phyloP scores from a whole-genome alignment of 2,888 invertebrate species.

The Hyppa rectilinea region DNA sequence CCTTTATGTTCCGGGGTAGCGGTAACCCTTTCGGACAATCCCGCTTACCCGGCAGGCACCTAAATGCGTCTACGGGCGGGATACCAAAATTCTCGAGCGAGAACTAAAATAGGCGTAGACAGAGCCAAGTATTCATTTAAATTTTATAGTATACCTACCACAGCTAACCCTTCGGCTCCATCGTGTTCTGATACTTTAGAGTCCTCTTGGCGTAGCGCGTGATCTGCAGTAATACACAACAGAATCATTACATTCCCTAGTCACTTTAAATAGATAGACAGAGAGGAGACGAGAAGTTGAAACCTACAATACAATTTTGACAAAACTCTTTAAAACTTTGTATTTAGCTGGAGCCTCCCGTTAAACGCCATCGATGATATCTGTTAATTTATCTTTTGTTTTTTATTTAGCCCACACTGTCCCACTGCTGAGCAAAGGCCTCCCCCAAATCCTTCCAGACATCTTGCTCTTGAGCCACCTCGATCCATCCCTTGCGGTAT shows the following conservation, averaged over 20 bases:
- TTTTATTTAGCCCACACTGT: no score
- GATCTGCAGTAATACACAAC: slow-evolving; percentile 24
- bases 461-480: no score
- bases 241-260: background rate
- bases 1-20: no score
- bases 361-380: background rate
- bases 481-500: no score
- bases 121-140: background rate
- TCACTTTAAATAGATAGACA: background rate
- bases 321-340: background rate
- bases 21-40: no score
- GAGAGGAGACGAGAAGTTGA: background rate
- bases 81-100: background rate
- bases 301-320: background rate
- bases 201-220: slow-evolving; percentile 48
- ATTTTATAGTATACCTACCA: slow-evolving; percentile 28
- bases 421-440: no score
- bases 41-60: no score
- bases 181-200: slow-evolving; percentile 59
- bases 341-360: background rate
- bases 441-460: no score
- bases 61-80: no score
- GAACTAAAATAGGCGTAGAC: background rate
- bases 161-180: slow-evolving; percentile 21
- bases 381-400: no score